These are phyloP conservation scores for Clanis bilineata DNA, from an alignment of 2,888 invertebrate species.

Conservation along the genomic window DNA sequence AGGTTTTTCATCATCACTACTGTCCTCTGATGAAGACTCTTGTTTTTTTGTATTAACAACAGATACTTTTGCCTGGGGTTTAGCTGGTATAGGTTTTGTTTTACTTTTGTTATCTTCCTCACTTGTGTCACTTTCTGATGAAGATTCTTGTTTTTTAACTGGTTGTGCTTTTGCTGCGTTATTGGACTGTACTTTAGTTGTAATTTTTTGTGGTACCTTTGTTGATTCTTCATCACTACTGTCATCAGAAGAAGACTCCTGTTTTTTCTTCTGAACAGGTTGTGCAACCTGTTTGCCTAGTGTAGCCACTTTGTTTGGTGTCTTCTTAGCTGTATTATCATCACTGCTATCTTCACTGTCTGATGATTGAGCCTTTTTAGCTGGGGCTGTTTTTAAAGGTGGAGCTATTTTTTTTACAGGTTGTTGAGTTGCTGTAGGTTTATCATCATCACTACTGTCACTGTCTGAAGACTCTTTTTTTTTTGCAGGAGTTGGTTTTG, in stretches of 20 bases:
- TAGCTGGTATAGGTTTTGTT: constrained; percentile 28
- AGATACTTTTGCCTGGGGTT: constrained; percentile 28
- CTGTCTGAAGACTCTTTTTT: constrained; percentile 30
- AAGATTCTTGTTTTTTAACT: constrained; percentile 42
- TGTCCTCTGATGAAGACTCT: constrained; percentile 57
- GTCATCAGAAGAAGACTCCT: constrained; percentile 46
- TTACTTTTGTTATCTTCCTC: constrained; percentile 44
- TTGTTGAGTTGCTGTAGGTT: constrained; percentile 26
- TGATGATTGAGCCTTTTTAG: too few relatives aligned
- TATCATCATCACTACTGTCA: constrained; percentile 49
- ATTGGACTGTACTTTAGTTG: constrained; percentile 31
- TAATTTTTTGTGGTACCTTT: constrained; percentile 29
- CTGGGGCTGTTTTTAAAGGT: too few relatives aligned
- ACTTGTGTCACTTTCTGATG: constrained; percentile 61
- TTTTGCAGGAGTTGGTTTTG: constrained; percentile 23
- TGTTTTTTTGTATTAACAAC: constrained; percentile 34
- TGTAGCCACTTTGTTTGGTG: constrained; percentile 33
- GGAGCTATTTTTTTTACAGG: constrained; percentile 53
- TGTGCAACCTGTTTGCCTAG: constrained; percentile 33
- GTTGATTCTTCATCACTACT: constrained; percentile 38
- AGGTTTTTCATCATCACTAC: constrained; percentile 60
- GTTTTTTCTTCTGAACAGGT: constrained; percentile 31
- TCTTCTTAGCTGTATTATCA: constrained; percentile 48
- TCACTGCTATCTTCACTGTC: constrained; percentile 65
- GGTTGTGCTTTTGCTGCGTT: constrained; percentile 28